Percentiles rank a stretch among this genome's conserved stretches.
Conservation (phyloP, 2,888 invertebrate species). For the Punctoribates punctum region DNA sequence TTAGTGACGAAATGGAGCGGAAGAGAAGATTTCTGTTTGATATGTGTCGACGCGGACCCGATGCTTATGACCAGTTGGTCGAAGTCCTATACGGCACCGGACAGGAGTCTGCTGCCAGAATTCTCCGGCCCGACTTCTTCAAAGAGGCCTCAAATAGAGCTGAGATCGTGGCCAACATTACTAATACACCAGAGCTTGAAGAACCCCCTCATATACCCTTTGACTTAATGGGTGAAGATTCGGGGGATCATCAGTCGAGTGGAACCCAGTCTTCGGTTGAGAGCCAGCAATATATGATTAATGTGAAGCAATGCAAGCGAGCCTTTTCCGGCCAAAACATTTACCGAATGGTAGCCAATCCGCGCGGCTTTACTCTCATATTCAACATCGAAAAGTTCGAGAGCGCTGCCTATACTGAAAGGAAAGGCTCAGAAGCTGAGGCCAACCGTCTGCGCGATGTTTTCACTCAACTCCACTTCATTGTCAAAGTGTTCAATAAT, state of each 20-base stretch:
- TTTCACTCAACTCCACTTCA: conserved; percentile 44
- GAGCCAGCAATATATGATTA: background rate
- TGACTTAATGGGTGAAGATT: background rate
- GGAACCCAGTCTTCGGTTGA: background rate
- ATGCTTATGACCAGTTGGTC: conserved; percentile 40
- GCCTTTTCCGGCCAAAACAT: conserved; percentile 18
- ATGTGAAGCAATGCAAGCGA: background rate
- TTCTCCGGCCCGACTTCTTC: background rate
- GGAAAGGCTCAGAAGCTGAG: conserved; percentile 46
- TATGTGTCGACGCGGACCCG: conserved; percentile 43
- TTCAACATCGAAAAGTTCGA: conserved; percentile 47
- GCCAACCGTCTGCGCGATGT: conserved; percentile 36
- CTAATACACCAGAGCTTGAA: too few species aligned
- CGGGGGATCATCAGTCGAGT: background rate
- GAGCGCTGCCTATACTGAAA: background rate
- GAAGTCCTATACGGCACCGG: background rate
- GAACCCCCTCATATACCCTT: too few species aligned
- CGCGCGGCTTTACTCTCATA: conserved; percentile 46
- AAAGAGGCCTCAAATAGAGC: background rate
- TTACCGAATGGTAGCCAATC: conserved; percentile 44
- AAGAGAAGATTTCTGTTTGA: conserved; percentile 34
- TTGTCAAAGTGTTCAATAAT: conserved; percentile 35
- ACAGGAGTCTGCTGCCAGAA: background rate
- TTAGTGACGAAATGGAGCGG: background rate
- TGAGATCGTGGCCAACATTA: too few species aligned